Evolutionary conservation across 2,888 invertebrate genomes (phyloP).

Genomic region (Caenorhabditis drosophilae): DNA sequence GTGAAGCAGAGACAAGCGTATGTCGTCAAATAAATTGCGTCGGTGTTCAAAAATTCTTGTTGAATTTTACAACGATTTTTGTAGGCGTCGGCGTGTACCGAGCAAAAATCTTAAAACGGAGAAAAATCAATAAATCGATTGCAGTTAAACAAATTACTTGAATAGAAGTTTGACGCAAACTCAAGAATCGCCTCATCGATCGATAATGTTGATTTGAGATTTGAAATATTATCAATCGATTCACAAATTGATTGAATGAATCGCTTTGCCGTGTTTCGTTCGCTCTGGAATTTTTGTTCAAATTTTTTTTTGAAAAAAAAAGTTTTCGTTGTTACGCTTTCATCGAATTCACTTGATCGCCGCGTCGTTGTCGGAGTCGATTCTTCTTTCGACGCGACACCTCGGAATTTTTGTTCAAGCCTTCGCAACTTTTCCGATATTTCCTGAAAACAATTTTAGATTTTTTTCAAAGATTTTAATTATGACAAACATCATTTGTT

Average conservation of each 20-base stretch:
- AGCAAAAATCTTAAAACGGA: constrained; percentile 52
- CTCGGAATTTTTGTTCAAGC: constrained; percentile 37
- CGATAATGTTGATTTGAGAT: constrained; percentile 28
- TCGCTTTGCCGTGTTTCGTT: constrained; percentile 45
- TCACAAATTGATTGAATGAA: constrained; percentile 41
- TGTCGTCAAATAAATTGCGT: constrained; percentile 58
- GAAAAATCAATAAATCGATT: not conserved
- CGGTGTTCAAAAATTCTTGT: constrained; percentile 58
- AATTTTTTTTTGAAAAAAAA: not conserved
- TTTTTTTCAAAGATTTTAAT: not conserved
- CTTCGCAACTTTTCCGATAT: constrained; percentile 38
- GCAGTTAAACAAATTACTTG: constrained; percentile 21
- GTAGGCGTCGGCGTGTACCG: constrained; percentile 52
- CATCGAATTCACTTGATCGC: constrained; percentile 31
- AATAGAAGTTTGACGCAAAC: constrained; percentile 51
- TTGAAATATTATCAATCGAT: constrained; percentile 28
- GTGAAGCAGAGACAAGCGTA: constrained; percentile 51
- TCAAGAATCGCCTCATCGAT: constrained; percentile 53
- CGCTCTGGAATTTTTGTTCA: constrained; percentile 33
- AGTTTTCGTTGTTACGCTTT: constrained; percentile 17
- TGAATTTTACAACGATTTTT: constrained; percentile 49
- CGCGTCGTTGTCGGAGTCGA: not conserved
- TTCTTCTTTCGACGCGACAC: constrained; percentile 5
- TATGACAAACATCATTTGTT: not conserved
- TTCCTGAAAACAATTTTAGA: constrained; percentile 14